Conservation (phyloP, 1,140 invertebrate genomes). For the Trichonephila clavata region DNA sequence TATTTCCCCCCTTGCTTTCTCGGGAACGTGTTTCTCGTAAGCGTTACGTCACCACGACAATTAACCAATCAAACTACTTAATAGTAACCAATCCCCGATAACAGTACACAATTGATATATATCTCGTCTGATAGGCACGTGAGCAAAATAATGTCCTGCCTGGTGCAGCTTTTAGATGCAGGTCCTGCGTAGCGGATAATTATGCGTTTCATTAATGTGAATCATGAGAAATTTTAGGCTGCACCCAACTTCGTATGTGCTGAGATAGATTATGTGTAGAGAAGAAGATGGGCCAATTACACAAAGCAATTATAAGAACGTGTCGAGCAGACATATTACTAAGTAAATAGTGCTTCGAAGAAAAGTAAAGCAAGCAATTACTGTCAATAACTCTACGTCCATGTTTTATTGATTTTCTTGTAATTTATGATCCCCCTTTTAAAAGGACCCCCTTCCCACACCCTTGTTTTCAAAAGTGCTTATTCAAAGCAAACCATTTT, state of each 20-base stretch:
- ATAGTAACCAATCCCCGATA: constrained; percentile 35
- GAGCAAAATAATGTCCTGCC: neutral
- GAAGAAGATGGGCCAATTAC: neutral
- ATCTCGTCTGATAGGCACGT: neutral
- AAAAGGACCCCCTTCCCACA: too few relatives aligned
- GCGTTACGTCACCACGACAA: neutral
- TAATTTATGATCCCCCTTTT: too few relatives aligned
- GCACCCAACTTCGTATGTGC: neutral
- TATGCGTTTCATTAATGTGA: constrained; percentile 8
- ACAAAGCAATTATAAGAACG: neutral
- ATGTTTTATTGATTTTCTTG: too few relatives aligned
- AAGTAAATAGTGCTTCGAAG: too few relatives aligned
- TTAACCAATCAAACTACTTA: constrained; percentile 24
- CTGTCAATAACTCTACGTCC: too few relatives aligned
- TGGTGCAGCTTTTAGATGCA: neutral
- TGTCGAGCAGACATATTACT: neutral
- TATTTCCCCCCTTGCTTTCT: neutral
- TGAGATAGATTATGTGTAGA: neutral
- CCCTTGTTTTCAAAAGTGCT: too few relatives aligned
- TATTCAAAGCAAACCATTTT: too few relatives aligned
- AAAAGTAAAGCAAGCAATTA: too few relatives aligned
- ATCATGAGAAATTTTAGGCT: neutral
- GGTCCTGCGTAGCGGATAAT: neutral
- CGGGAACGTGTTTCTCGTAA: neutral
- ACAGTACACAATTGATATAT: neutral